Evolutionary conservation across 2,888 invertebrate species (phyloP), one percentile per base, ranked within the genome.

Genomic region (Alsophila aescularia): DNA sequence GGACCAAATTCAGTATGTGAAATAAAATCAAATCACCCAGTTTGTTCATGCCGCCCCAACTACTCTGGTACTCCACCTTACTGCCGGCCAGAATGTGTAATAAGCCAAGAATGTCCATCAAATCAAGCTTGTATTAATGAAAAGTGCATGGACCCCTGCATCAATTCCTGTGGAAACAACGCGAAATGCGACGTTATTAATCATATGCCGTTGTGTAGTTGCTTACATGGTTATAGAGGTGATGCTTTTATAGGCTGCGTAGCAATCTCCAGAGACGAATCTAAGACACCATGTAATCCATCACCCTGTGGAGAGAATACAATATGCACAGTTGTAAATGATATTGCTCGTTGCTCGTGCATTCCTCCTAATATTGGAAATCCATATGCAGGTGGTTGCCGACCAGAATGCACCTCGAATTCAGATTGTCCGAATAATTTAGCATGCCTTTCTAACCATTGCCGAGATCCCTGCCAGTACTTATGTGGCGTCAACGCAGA

Each of bases 311-410:
- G 96, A 13, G 95, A 96, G 73, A 97, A 97, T 74, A 95, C 97
- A 0, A 92, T 96, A 53, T 98, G 97, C 75, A 93, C 93, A 0
- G 93, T 94, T 21, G 87, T 93, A 2, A 94, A 95, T 68, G 94
- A 95, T 13, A 88, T 92, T 21, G 94, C 95, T 0, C 93, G 94
- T 66, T 98, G 98, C 79, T 93, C 93, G n/a, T 98, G 97, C 74
- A 96, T 97, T 73, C 96, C 97, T 53, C 97, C 97, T 2, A 96
- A 97, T 73, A 94, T 96, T 60, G 97, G 97, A 7, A 96, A 98
- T 87, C 97, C 97, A 3, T 97, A 96, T 75, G 93, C 94, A 12
- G 95, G 96, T 13, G 97, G 97, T 27, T 98, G 97, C 73, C 93
- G 95, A 60, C 97, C 97, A 2, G 97, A 97, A 86, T 97, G 97